Conservation (phyloP, 92 coral and sea anemone species). For the Paragorgia papillata region DNA sequence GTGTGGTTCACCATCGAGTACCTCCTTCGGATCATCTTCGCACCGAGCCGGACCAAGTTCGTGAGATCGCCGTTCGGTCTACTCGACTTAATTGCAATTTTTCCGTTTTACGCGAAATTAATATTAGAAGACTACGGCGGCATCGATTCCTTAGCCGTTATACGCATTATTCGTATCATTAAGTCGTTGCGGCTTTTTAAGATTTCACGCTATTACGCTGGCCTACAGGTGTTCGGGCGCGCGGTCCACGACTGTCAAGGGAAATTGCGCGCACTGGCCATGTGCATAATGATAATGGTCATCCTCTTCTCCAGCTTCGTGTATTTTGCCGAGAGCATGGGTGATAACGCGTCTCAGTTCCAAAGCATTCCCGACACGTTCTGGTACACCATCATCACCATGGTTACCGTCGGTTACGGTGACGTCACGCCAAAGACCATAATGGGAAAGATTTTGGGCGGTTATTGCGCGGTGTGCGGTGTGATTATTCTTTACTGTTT, state of each 20-base stretch:
- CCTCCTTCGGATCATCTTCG: constrained; percentile 62
- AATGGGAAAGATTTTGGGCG: constrained; percentile 78
- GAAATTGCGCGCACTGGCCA: constrained; percentile 70
- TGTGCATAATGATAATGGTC: constrained; percentile 65
- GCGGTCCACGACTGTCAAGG: constrained; percentile 78
- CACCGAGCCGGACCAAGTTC: constrained; percentile 68
- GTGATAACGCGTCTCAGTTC: constrained; percentile 66
- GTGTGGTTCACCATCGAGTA: constrained; percentile 84
- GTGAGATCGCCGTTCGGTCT: constrained; percentile 69
- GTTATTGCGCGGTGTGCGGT: constrained; percentile 84
- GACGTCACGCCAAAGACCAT: constrained; percentile 77
- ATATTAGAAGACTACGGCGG: constrained; percentile 56
- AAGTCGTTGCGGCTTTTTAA: constrained; percentile 80
- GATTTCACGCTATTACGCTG: constrained; percentile 90
- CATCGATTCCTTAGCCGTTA: constrained; percentile 64
- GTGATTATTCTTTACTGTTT: constrained; percentile 85
- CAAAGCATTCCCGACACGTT: constrained; percentile 82
- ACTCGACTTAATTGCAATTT: constrained; percentile 80
- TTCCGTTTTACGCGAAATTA: constrained; percentile 68
- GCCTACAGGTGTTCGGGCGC: constrained; percentile 79
- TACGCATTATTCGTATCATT: constrained; percentile 75
- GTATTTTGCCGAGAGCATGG: constrained; percentile 61
- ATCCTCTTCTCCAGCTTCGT: constrained; percentile 74
- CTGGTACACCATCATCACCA: constrained; percentile 93
- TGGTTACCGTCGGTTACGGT: constrained; percentile 98